Percentiles rank a stretch among this genome's conserved stretches.
These are phyloP conservation scores for Strix aluco DNA, from an alignment of 2,113 vertebrate species.

Conservation along the genomic window DNA sequence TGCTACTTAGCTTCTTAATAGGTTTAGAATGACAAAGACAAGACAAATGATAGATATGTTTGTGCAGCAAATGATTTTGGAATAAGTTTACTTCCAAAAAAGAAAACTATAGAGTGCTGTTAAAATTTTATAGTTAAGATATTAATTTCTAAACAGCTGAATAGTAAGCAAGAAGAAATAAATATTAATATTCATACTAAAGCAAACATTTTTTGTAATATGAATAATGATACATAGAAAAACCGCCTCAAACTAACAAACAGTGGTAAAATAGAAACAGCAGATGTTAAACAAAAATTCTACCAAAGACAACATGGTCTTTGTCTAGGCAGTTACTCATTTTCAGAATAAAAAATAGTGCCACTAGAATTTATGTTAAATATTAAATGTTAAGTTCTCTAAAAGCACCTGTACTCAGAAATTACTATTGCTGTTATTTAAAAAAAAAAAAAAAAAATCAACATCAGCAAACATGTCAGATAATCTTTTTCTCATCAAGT, in stretches of 20 bases:
- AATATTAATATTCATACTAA: background rate
- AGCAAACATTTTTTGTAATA: background rate
- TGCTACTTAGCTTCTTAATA: background rate
- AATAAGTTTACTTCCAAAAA: background rate
- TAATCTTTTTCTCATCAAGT: background rate
- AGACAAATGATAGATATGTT: background rate
- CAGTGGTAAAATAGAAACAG: background rate
- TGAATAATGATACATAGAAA: background rate
- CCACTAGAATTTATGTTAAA: background rate
- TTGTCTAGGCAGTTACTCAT: background rate
- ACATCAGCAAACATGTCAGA: background rate
- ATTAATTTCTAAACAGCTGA: background rate
- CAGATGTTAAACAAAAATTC: background rate
- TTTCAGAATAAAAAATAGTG: background rate
- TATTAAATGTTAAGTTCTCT: background rate
- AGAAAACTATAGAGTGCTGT: background rate
- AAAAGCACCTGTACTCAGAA: background rate
- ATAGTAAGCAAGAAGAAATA: background rate
- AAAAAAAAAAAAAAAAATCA: background rate
- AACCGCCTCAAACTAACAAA: background rate
- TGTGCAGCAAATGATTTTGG: background rate
- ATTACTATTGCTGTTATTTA: background rate
- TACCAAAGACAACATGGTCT: background rate
- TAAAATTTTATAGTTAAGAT: background rate
- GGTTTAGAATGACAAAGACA: background rate